phyloP scores from a whole-genome alignment of 2,113 vertebrate species.

The Dromiciops gliroides region DNA sequence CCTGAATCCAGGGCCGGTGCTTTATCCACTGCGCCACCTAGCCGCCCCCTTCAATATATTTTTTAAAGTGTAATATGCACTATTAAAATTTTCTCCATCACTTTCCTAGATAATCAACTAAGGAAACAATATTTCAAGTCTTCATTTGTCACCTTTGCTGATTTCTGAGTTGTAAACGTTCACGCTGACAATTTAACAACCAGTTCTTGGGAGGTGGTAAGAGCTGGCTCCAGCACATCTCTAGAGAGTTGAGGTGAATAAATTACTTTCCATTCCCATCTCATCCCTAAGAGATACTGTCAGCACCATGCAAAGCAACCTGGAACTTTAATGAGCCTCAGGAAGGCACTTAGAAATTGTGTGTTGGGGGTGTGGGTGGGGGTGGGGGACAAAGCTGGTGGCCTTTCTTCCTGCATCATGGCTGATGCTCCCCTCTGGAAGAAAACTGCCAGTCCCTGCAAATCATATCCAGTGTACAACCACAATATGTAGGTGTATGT shows the following conservation, averaged over 20 bases:
- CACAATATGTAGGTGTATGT: neutral
- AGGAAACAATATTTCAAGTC: neutral
- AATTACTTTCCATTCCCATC: neutral
- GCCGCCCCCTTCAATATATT: too few relatives aligned
- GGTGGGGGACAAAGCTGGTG: neutral
- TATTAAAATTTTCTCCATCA: neutral
- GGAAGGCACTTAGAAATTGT: neutral
- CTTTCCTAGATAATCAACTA: neutral
- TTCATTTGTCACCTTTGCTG: neutral
- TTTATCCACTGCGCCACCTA: too few relatives aligned
- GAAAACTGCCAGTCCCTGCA: neutral
- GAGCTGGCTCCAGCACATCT: neutral
- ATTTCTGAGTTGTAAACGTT: neutral
- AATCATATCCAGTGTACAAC: neutral
- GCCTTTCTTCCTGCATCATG: neutral
- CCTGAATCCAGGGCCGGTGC: too few relatives aligned
- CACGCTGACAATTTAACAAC: neutral
- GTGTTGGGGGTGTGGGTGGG: rapidly evolving
- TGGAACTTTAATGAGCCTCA: neutral
- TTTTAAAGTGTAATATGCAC: neutral
- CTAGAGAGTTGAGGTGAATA: neutral
- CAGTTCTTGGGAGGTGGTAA: neutral
- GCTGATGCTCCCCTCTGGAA: neutral
- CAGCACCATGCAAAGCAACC: neutral
- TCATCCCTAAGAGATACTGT: neutral